Evolutionary conservation across 64 coral and sea anemone genomes (phyloP), one percentile per base, ranked within the genome.

Genomic region (Cladopsammia gracilis): DNA sequence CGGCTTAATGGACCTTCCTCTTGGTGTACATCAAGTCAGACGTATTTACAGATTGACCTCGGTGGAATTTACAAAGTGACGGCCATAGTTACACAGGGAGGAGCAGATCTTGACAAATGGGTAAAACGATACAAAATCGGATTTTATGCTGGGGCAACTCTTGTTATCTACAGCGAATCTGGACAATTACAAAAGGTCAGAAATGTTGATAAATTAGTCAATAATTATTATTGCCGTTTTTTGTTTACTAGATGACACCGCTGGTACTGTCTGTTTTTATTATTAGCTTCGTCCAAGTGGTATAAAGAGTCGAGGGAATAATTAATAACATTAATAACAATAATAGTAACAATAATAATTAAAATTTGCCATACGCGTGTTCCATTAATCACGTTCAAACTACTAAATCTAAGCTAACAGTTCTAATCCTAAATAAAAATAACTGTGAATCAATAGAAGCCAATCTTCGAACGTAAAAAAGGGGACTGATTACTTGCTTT

Each of bases 81-180:
- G 14, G 50, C 53, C 53, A 34, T 89, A 59, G 87, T 72, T 25
- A 89, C 87, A 43, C 87, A 89, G 71, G 87, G 87, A 75, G 75
- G 87, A 13, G 7, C 56, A 11, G n/a, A 18, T 34, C 4, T 62
- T 45, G 42, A 51, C 61, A 47, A 16, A 60, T 89, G 87, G 87
- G 87, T 77, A 25, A 46, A 13, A 75, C 19, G 1, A 14, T 89
- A 77, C 71, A 77, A 4, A 53, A 14, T 89, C 13, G 48, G 3
- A 45, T 57, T 42, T 61, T 46, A 60, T 64, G 87, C 57, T 58
- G 73, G 73, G 25, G 24, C 44, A 26, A 25, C 26, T 19, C 59
- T 42, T 77, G 26, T 62, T 20, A 25, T 22, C 4, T 89, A 89
- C 87, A 64, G 57, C 20, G 87, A 89, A 52, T 44, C 60, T 51